Percentiles rank a stretch among this genome's conserved stretches.
These are phyloP conservation scores for Caenorhabditis zanzibari DNA, from an alignment of 2,888 invertebrate species.

Conservation along the genomic window DNA sequence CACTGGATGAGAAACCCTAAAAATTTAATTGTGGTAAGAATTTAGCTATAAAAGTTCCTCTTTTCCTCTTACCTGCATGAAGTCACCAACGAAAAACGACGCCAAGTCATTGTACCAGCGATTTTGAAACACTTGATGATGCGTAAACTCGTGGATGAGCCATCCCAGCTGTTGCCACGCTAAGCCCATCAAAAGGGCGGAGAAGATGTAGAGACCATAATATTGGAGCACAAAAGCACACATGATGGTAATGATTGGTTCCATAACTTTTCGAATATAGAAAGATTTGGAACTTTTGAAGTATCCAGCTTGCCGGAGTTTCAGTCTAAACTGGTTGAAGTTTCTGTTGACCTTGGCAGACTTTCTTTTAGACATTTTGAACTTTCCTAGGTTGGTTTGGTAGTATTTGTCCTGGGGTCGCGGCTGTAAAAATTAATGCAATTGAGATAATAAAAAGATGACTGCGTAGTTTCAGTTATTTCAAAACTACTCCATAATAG, in stretches of 20 bases:
- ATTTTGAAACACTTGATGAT: constrained; percentile 81
- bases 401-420: too few relatives aligned
- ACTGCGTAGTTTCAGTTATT: too few relatives aligned
- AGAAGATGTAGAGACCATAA: constrained; percentile 73
- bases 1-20: constrained; percentile 81
- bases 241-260: constrained; percentile 73
- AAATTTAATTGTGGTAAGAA: background rate
- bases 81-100: constrained; percentile 80
- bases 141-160: constrained; percentile 78
- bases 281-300: constrained; percentile 73
- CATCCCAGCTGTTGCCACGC: constrained; percentile 82
- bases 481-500: too few relatives aligned
- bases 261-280: constrained; percentile 78
- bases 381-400: constrained; percentile 70
- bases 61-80: constrained; percentile 75
- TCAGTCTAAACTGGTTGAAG: constrained; percentile 78
- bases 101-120: constrained; percentile 73
- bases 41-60: background rate
- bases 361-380: constrained; percentile 15
- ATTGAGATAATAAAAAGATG: too few relatives aligned
- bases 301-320: constrained; percentile 74
- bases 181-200: constrained; percentile 81
- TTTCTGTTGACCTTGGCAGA: constrained; percentile 71
- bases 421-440: too few relatives aligned
- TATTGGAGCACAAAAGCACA: constrained; percentile 77